Evolutionary conservation across 2,113 vertebrate genomes (phyloP), one percentile per base, ranked within the genome.

Genomic region (Panthera uncia): DNA sequence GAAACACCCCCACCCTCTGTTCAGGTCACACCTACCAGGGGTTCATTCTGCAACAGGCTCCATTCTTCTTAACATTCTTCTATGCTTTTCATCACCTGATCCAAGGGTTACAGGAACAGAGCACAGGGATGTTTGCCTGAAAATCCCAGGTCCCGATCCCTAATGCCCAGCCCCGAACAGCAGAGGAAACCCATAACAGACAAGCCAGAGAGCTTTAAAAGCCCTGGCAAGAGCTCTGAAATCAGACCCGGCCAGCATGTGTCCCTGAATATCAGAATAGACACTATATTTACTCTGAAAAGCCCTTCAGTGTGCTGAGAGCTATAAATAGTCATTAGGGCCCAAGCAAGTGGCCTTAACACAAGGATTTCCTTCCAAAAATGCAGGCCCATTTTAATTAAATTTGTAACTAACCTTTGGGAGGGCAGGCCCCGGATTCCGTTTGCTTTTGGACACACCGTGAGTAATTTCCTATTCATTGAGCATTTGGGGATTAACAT

Each of bases 201-300:
- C 73, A 50, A 63, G 52, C 88, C 82, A 45, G 3, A 29, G 50
- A 92, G 90, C 94, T 98, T 79, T 93, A 18, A 63, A 92, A 23
- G 45, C 91, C 0, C 55, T 98, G 90, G 68, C 90, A 90, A 61
- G 80, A 83, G 5, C 91, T 89, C 65, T 71, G 91, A 89, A 95
- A 97, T 87, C 55, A 48, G 98, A 97, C 57, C 98, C 91, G 7
- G 95, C 97, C 98, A 98, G 98, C 97, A 98, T 97, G 98, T 38
- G 31, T 96, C 88, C 97, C 93, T 36, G 95, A 31, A 86, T 96
- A 96, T 96, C 98, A 96, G 93, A 79, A 93, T 21, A 89, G 97
- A 74, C 96, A 91, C 99, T 99, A 99, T 98, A 99, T 99, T 99
- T 99, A 99, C 92, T 81, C 98, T 89, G 94, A 38, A 96, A 97